Evolutionary conservation across 2,113 vertebrate species (phyloP), one percentile per base, ranked within the genome.

Genomic region (Bagarius yarrelli): DNA sequence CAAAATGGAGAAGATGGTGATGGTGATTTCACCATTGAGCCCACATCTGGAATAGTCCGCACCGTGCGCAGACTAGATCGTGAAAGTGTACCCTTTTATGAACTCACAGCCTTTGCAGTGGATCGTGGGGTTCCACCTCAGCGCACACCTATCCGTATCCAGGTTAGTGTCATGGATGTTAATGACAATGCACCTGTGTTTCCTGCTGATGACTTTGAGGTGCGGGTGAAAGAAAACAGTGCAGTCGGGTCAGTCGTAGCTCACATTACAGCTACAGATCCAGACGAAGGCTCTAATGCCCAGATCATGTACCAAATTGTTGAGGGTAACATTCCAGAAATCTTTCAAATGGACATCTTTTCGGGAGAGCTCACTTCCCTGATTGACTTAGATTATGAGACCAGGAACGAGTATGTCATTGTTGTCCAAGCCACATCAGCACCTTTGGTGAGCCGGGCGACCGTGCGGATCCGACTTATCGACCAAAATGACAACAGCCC

Each of bases 271-370:
- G 98, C 98, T 0, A 84, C 94, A 0, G 97, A 99, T 88, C 98
- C 97, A 0, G 98, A 99, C 15, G 98, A 99, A 82, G 98, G 98
- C 0, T 91, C 95, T 57, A 97, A 99, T 4, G 97, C 98, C 64
- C 97, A 99, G 85, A 96, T 99, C 78, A 99, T 98, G 97, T 99
- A 99, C 85, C 98, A 99, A 83, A 99, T 99, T 0, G 97, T 99
- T 74, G 98, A 99, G 87, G 98, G 98, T 25, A 99, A 99, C 88
- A 98, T 99, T 83, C 98, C 97, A 0, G 98, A 99, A 90, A 96
- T 99, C 84, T 99, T 99, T 87, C 98, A 99, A 87, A 97, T 99
- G 98, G 98, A 99, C 89, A 98, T 99, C 79, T 99, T 99, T 89
- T 99, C 98, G 44, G 98, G 98, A 73, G 98, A 99, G 87, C 94